Evolutionary conservation across 2,797 vertebrate species (phyloP).

Genomic region (Mus spretus): DNA sequence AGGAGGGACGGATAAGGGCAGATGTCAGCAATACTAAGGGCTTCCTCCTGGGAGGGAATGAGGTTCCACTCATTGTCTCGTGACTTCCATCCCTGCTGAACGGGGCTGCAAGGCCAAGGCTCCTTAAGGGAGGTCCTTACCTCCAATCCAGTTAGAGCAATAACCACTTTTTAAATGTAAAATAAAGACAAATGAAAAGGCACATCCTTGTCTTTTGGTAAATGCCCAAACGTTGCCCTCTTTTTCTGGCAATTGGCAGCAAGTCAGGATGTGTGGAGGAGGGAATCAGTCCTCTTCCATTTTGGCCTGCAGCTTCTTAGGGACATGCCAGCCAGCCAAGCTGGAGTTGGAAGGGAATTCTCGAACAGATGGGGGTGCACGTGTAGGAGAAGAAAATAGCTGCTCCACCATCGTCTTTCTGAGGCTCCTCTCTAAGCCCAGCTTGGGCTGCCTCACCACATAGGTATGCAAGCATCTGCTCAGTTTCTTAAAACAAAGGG

Average conservation of each 20-base stretch:
- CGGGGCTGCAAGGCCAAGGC: slow-evolving; percentile 81
- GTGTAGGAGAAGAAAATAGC: slow-evolving; percentile 86
- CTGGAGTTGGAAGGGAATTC: slow-evolving; percentile 85
- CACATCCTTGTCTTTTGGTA: slow-evolving; percentile 84
- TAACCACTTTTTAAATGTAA: slow-evolving; percentile 91
- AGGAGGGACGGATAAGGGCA: slow-evolving; percentile 63
- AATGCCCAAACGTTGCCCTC: slow-evolving; percentile 84
- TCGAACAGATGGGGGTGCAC: slow-evolving; percentile 88
- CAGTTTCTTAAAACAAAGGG: slow-evolving; percentile 73
- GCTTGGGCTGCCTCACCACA: slow-evolving; percentile 73
- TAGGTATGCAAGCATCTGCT: slow-evolving; percentile 79
- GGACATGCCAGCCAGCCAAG: slow-evolving; percentile 84
- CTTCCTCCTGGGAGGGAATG: slow-evolving; percentile 80
- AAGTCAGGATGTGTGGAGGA: slow-evolving; percentile 71
- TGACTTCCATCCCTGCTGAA: slow-evolving; percentile 87
- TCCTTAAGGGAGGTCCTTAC: slow-evolving; percentile 88
- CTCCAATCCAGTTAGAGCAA: slow-evolving; percentile 90
- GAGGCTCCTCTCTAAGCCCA: slow-evolving; percentile 70
- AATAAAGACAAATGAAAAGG: slow-evolving; percentile 89
- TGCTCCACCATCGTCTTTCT: slow-evolving; percentile 82
- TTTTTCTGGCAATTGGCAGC: slow-evolving; percentile 83
- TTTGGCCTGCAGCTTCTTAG: slow-evolving; percentile 83
- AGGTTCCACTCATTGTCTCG: slow-evolving; percentile 81
- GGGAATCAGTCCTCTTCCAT: slow-evolving; percentile 75
- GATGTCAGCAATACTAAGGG: slow-evolving; percentile 74